These are phyloP conservation scores for Piprites chloris DNA, from an alignment of 2,113 vertebrate genomes.

Conservation along the genomic window DNA sequence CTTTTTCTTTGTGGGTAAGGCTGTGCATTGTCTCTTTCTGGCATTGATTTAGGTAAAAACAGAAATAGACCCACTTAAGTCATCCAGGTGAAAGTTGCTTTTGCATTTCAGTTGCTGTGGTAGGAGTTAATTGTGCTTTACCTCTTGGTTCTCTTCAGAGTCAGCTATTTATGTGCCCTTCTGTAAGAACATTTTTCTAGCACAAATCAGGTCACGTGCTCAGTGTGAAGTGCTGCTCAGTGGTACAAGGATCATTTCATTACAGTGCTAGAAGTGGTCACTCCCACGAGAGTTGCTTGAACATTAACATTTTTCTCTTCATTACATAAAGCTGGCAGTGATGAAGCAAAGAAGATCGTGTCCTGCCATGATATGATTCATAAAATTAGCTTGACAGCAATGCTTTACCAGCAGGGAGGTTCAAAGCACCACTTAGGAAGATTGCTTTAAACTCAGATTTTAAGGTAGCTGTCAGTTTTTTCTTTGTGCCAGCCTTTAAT, in stretches of 20 bases:
- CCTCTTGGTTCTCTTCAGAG: background rate
- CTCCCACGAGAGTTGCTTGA: background rate
- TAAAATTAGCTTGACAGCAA: background rate
- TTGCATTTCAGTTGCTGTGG: background rate
- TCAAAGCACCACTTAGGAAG: background rate
- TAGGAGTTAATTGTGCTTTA: background rate
- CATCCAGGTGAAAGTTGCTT: background rate
- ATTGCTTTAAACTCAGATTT: conserved; percentile 17
- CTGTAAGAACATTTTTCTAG: background rate
- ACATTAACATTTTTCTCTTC: background rate
- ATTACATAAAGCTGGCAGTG: background rate
- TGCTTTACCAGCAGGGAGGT: background rate
- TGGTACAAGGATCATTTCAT: background rate
- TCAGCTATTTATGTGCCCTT: background rate
- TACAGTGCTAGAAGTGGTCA: background rate
- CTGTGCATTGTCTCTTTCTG: background rate
- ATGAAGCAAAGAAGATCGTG: background rate
- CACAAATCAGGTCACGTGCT: background rate
- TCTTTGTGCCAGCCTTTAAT: background rate
- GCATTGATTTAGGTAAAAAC: background rate
- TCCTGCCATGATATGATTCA: conserved; percentile 1
- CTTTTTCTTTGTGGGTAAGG: background rate
- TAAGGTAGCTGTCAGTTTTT: background rate
- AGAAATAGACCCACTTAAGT: background rate
- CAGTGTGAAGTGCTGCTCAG: background rate